These are phyloP conservation scores for Adrianichthys oophorus DNA, from an alignment of 2,797 vertebrate genomes.

Conservation along the genomic window DNA sequence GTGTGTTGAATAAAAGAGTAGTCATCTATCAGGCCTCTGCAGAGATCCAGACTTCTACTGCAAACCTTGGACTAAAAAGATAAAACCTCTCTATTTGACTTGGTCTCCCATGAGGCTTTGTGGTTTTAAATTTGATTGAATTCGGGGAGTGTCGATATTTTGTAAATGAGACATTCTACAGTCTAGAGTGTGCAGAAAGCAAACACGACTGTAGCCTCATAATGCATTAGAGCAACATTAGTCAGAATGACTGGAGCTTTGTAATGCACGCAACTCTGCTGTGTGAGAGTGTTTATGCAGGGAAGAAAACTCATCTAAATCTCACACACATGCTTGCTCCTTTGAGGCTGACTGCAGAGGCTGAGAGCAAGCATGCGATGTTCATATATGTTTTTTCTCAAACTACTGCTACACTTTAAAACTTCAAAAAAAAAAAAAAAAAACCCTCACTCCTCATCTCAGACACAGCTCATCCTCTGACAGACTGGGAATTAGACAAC, in stretches of 20 bases:
- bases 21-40: background rate
- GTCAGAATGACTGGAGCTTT: conserved; percentile 18
- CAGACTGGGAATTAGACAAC: background rate
- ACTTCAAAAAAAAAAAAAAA: background rate
- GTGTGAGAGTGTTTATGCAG: conserved; percentile 3
- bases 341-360: conserved; percentile 9
- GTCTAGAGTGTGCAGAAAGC: conserved; percentile 15
- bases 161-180: conserved; percentile 21
- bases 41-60: background rate
- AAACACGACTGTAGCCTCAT: conserved; percentile 8
- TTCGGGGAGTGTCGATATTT: conserved; percentile 16
- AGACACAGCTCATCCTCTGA: too few relatives aligned
- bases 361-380: conserved; percentile 1
- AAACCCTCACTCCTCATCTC: background rate
- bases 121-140: conserved; percentile 20
- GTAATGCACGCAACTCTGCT: conserved; percentile 16
- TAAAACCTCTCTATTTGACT: conserved; percentile 1
- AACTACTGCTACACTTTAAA: background rate
- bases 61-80: background rate
- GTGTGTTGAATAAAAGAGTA: background rate
- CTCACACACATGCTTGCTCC: conserved; percentile 45
- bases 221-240: conserved; percentile 35
- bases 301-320: conserved; percentile 26
- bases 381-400: background rate
- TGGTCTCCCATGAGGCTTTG: conserved; percentile 23